Evolutionary conservation across 2,797 vertebrate genomes (phyloP).

Genomic region (Pelochelys cantorii): DNA sequence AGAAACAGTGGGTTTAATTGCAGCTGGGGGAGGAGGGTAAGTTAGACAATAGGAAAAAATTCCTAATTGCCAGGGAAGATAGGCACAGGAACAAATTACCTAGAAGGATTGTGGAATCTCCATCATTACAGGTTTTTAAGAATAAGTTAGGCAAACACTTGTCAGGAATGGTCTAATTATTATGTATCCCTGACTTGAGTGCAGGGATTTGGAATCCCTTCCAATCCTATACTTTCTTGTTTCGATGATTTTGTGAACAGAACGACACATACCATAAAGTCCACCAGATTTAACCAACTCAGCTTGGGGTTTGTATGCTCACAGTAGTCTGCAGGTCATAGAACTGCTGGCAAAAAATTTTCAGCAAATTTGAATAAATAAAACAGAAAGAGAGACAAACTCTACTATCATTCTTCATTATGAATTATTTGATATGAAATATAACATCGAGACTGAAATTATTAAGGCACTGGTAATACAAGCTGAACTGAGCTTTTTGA

Average conservation of each 20-base stretch:
- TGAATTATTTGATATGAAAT: neutral
- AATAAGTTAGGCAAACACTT: too few species aligned
- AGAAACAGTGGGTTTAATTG: too few species aligned
- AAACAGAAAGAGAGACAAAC: neutral
- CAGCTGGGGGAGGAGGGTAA: too few species aligned
- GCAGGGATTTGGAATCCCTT: neutral
- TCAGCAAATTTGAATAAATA: neutral
- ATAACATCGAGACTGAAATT: neutral
- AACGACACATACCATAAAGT: neutral
- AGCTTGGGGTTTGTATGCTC: neutral
- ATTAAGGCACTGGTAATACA: neutral
- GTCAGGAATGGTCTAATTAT: neutral
- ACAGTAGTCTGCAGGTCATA: neutral
- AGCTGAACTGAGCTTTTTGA: neutral
- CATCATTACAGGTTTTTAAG: too few species aligned
- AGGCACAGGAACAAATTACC: too few species aligned
- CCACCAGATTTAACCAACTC: neutral
- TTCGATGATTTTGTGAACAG: neutral
- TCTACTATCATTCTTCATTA: neutral
- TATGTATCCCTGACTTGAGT: neutral
- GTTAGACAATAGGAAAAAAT: too few species aligned
- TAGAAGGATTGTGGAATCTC: too few species aligned
- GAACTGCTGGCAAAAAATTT: neutral
- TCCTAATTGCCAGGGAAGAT: too few species aligned
- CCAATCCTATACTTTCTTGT: neutral